Evolutionary conservation across 2,113 vertebrate species (phyloP).

Genomic region (Vulpes vulpes): DNA sequence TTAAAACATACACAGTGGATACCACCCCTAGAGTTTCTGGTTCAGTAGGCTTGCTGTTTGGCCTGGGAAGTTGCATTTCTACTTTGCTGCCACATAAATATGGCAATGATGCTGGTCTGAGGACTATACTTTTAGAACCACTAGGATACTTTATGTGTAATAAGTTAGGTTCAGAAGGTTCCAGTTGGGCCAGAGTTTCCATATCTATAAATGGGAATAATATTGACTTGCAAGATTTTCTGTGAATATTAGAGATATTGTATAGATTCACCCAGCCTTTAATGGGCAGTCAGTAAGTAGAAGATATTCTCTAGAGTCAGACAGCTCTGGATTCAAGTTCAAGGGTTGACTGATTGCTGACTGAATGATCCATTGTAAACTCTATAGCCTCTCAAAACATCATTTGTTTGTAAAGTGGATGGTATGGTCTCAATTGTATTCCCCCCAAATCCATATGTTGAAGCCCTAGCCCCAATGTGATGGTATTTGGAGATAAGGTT

Average conservation of each 20-base stretch:
- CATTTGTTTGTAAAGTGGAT: constrained; percentile 23
- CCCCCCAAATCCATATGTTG: background rate
- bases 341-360: background rate
- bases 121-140: background rate
- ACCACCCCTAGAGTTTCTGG: background rate
- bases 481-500: background rate
- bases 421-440: background rate
- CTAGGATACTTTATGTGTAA: background rate
- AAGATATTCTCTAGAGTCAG: background rate
- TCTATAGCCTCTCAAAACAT: background rate
- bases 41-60: background rate
- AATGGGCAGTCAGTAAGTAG: background rate
- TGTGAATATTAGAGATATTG: background rate
- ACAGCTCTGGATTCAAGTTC: background rate
- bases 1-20: background rate
- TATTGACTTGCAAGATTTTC: constrained; percentile 18
- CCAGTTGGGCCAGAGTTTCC: background rate
- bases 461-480: background rate
- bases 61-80: constrained; percentile 1
- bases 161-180: constrained; percentile 23
- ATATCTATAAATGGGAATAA: background rate
- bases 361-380: background rate
- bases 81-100: constrained; percentile 16
- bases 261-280: background rate
- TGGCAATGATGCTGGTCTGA: background rate